Evolutionary conservation across 1,140 invertebrate genomes (phyloP).

Genomic region (Lepeophtheirus salmonis): DNA sequence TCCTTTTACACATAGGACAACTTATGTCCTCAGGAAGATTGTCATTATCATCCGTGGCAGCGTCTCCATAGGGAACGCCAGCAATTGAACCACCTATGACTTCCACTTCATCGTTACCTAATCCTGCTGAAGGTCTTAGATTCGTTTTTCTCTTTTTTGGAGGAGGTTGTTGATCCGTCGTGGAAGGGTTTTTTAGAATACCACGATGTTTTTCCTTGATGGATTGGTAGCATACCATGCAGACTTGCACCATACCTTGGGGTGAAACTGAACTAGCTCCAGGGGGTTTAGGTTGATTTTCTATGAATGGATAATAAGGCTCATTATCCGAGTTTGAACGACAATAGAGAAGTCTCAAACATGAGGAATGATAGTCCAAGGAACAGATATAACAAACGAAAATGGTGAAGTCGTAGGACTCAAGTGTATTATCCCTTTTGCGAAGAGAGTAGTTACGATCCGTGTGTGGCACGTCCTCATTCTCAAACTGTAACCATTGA

Average conservation of each 20-base stretch:
- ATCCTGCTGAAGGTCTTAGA: too few species aligned
- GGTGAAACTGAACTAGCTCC: conserved; percentile 64
- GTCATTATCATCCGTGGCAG: neutral
- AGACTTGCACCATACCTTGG: conserved; percentile 35
- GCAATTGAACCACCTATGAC: conserved; percentile 16
- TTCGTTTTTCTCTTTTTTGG: conserved; percentile 27
- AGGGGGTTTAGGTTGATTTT: conserved; percentile 47
- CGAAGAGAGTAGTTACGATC: conserved; percentile 57
- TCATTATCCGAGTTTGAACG: conserved; percentile 61
- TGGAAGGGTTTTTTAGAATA: conserved; percentile 17
- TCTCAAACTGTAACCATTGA: conserved; percentile 40
- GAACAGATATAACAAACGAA: conserved; percentile 78
- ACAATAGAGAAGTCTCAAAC: conserved; percentile 58
- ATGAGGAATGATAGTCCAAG: conserved; percentile 47
- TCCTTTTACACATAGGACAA: conserved; percentile 24
- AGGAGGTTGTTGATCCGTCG: conserved; percentile 15
- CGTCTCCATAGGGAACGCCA: conserved; percentile 4
- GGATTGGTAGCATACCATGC: conserved; percentile 48
- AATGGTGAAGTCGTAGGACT: conserved; percentile 40
- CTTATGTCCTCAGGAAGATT: conserved; percentile 26
- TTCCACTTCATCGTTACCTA: neutral
- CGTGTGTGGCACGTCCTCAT: conserved; percentile 41
- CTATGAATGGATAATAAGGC: conserved; percentile 69
- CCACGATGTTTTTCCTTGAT: conserved; percentile 51
- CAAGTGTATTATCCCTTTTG: conserved; percentile 42